Conservation (phyloP, 2,113 vertebrate genomes). For the Otocyon megalotis region DNA sequence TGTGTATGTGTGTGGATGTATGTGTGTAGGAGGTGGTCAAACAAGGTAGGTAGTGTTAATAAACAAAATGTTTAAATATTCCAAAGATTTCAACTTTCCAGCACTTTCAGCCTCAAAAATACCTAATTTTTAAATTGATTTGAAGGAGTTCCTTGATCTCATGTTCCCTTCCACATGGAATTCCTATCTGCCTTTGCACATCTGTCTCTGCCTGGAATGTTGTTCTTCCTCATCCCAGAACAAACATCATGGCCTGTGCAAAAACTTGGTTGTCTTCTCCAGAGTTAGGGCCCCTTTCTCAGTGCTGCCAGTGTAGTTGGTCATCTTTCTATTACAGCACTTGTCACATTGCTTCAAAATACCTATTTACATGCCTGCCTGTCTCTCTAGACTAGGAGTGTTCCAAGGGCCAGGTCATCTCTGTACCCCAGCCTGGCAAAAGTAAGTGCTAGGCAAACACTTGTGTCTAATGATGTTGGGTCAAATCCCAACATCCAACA, state of each 20-base stretch:
- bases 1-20: too few relatives aligned
- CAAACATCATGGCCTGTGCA: not conserved
- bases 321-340: not conserved
- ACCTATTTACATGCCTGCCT: not conserved
- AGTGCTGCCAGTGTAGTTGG: too few relatives aligned
- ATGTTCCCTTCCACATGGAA: too few relatives aligned
- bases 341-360: not conserved
- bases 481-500: not conserved
- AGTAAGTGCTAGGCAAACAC: not conserved
- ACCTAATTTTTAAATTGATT: not conserved
- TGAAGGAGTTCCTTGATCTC: not conserved
- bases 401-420: not conserved
- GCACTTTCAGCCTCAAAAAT: not conserved
- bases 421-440: not conserved
- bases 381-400: not conserved
- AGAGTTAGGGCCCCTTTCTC: not conserved
- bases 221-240: not conserved
- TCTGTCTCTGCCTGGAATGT: not conserved
- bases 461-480: too few relatives aligned
- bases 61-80: not conserved
- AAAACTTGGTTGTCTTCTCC: not conserved
- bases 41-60: not conserved
- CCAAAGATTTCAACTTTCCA: not conserved
- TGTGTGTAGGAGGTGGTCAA: not conserved
- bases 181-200: not conserved